Evolutionary conservation across 2,113 vertebrate species (phyloP), one percentile per base, ranked within the genome.

Genomic region (Hemicordylus capensis): DNA sequence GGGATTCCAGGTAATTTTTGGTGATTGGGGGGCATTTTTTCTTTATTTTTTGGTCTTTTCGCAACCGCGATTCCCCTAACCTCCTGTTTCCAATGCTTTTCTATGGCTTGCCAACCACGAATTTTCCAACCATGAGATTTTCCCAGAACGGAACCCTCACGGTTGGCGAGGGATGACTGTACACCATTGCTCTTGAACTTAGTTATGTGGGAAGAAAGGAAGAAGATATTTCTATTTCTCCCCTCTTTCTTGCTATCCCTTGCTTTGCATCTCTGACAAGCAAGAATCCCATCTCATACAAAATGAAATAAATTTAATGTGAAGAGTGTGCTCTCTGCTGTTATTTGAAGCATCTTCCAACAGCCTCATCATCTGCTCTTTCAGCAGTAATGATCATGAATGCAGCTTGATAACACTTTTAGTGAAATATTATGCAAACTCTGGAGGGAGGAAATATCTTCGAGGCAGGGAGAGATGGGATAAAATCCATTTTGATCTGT

Each of bases 331-430:
- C 72, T 85, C 34, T 88, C 22, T 85, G 34, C 64, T 39, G 0
- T 77, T 87, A 91, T 84, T 86, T 0, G 0, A 72, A 39, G 67
- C 83, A 77, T 92, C 34, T 86, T 89, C 42, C 5, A 91, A 84
- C 39, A 56, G 37, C 89, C 89, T 85, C 44, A 48, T 86, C 59
- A 12, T 69, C 51, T 77, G 64, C 85, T 89, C 80, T 0, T 9
- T 73, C 63, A 78, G 77, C 39, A 90, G 89, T 92, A 90, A 86
- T 82, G 75, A 88, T 28, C 1, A 28, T 73, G 54, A 10, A 0
- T 86, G 61, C 42, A 80, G 64, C 70, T 78, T 81, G 81, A 89
- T 51, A 87, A 70, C 0, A 0, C 64, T 88, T 82, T 76, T 58
- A 90, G 73, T 81, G 87, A 34, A 82, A 74, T 0, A 0, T 76